These are phyloP conservation scores for Agraylea sexmaculata DNA, from an alignment of 1,140 invertebrate genomes.

Conservation along the genomic window DNA sequence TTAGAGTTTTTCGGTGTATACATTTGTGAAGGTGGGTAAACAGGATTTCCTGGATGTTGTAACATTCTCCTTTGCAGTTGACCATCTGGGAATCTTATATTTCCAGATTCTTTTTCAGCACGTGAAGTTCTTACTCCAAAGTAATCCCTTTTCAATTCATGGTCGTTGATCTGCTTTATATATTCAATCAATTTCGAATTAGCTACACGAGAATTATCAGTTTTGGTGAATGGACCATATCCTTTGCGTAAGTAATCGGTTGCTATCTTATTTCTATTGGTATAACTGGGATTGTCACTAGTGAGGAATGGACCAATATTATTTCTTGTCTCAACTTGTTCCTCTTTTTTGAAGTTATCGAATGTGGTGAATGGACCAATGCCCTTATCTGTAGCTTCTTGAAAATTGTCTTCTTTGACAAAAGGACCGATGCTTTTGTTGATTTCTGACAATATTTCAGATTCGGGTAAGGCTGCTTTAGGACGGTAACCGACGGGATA, in stretches of 20 bases:
- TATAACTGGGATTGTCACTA: slow-evolving; percentile 28
- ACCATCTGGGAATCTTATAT: slow-evolving; percentile 35
- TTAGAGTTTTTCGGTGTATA: slow-evolving; percentile 43
- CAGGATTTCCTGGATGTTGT: slow-evolving; percentile 47
- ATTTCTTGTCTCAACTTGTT: slow-evolving; percentile 23
- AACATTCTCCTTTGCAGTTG: slow-evolving; percentile 56
- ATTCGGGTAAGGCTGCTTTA: slow-evolving; percentile 43
- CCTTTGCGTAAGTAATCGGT: slow-evolving; percentile 32
- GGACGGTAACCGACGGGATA: slow-evolving; percentile 55
- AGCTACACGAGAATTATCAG: slow-evolving; percentile 42
- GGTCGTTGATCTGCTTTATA: slow-evolving; percentile 50
- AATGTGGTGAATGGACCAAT: slow-evolving; percentile 40
- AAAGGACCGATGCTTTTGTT: slow-evolving; percentile 35
- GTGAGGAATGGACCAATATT: slow-evolving; percentile 28
- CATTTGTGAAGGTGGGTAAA: slow-evolving; percentile 49
- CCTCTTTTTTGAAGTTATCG: slow-evolving; percentile 34
- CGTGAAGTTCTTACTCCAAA: slow-evolving; percentile 39
- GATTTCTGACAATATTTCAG: slow-evolving; percentile 41
- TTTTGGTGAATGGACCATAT: slow-evolving; percentile 45
- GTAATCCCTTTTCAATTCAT: slow-evolving; percentile 45
- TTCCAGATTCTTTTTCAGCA: slow-evolving; percentile 29
- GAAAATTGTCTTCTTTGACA: slow-evolving; percentile 38
- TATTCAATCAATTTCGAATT: slow-evolving; percentile 48
- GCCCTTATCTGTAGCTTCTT: slow-evolving; percentile 25
- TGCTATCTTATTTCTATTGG: slow-evolving; percentile 34